Base-by-base conservation (phyloP, 2,797 vertebrate genomes). In the Etheostoma nigrum region DNA sequence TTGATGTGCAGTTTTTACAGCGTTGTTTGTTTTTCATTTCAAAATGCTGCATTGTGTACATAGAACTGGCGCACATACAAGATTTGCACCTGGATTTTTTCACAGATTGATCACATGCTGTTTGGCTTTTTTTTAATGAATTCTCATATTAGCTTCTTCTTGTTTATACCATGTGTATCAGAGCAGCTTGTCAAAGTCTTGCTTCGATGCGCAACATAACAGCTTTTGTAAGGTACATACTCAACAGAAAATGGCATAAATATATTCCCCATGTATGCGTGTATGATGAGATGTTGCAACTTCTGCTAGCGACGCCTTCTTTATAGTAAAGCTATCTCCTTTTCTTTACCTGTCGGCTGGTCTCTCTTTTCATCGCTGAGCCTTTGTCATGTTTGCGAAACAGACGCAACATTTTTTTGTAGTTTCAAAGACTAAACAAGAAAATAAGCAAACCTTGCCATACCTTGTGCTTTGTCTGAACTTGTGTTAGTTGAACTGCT, bases 241-340 rank as follows among this genome's bases (percentile, higher is more conserved):
- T 90, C 78, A 86, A 88, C 75, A 87, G 72, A 91, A 89, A 92
- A 92, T 84, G 80, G 89, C 91, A 89, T 87, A 83, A 91, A 90
- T 94, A 93, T 95, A 94, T 91, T 93, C 91, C 94, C 89, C 85
- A 90, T 95, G 94, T 96, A 94, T 94, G 94, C 88, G 91, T 95
- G 93, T 95, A 94, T 93, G 93, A 94, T 89, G 89, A 94, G 83
- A 94, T 94, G 93, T 94, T 94, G 92, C 93, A 93, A 93, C 90
- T 89, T 94, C 93, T 94, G 94, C 94, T 96, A 93, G 92, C 90
- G 89, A 90, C 87, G 91, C 90, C 91, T 94, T 94, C 93, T 95
- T 95, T 95, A 92, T 93, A 95, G 94, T 95, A 95, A 96, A 95
- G 93, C 93, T 93, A 91, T 95, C 90, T 94, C 91, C 87, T 94